Conservation (phyloP, 2,888 invertebrate genomes). For the Tanypteryx hageni region DNA sequence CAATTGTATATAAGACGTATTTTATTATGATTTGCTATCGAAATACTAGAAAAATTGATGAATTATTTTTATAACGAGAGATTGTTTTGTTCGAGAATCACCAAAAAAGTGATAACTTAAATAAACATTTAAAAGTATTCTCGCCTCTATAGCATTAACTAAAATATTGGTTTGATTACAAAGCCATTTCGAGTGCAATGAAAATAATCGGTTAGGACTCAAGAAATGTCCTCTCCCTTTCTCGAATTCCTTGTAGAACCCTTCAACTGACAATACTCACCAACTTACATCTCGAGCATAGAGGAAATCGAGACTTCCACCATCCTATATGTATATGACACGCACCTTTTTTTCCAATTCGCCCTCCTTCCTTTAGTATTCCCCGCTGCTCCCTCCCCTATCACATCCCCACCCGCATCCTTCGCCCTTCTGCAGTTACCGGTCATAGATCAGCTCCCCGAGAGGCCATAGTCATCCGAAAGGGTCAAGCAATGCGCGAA, state of each 20-base stretch:
- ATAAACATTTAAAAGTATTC: too few relatives aligned
- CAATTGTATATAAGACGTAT: too few relatives aligned
- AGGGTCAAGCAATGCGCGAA: conserved; percentile 54
- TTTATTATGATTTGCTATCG: too few relatives aligned
- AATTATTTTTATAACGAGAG: too few relatives aligned
- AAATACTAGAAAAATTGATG: too few relatives aligned
- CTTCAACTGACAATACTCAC: not conserved
- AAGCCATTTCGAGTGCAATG: too few relatives aligned
- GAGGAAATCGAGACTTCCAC: not conserved
- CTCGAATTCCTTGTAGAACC: not conserved
- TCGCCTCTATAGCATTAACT: too few relatives aligned
- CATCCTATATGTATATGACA: not conserved
- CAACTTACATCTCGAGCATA: not conserved
- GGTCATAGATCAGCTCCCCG: conserved; percentile 46
- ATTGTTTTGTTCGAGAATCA: too few relatives aligned
- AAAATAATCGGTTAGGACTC: too few relatives aligned
- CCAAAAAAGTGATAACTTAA: too few relatives aligned
- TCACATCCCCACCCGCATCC: not conserved
- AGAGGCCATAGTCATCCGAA: conserved; percentile 53
- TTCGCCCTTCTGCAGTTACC: not conserved
- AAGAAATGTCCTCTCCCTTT: not conserved
- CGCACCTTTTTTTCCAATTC: conserved; percentile 2
- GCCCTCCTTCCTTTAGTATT: not conserved
- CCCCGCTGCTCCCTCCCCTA: not conserved
- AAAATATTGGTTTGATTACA: too few relatives aligned